A percentile compares a stretch with the other conserved stretches of the same genome.
phyloP scores from a whole-genome alignment of 1,140 invertebrate genomes.

The Dinoponera quadriceps region DNA sequence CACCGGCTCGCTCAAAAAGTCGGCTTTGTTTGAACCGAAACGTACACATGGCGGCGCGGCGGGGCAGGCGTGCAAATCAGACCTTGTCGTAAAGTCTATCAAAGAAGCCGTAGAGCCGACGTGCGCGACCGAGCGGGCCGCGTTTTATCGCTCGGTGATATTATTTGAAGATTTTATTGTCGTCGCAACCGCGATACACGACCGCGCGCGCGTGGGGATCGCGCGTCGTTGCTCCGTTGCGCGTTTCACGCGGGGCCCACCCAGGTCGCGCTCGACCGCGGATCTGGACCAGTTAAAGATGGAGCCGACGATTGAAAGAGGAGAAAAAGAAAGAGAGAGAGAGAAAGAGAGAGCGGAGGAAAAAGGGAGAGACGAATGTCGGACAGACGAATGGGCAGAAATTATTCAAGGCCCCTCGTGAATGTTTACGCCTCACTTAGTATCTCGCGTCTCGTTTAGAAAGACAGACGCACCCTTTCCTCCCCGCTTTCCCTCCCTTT shows the following conservation, averaged over 20 bases:
- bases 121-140: constrained; percentile 9
- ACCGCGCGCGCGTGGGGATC: neutral
- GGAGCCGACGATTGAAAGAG: neutral
- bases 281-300: neutral
- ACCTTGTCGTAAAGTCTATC: constrained; percentile 78
- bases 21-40: constrained; percentile 53
- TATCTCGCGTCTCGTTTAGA: no score
- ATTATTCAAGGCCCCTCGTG: constrained; percentile 32
- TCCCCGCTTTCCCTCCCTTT: no score
- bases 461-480: no score
- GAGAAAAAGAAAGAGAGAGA: neutral
- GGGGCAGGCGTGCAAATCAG: constrained; percentile 75
- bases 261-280: constrained; percentile 61
- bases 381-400: constrained; percentile 37
- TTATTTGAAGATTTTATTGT: constrained; percentile 82
- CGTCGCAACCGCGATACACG: constrained; percentile 48
- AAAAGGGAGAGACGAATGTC: neutral
- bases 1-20: constrained; percentile 35
- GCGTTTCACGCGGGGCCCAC: constrained; percentile 60
- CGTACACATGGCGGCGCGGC: constrained; percentile 31
- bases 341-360: neutral
- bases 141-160: constrained; percentile 74
- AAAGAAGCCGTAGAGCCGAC: constrained; percentile 62
- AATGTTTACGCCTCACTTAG: no score
- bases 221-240: neutral